Percentiles rank a stretch among this genome's conserved stretches.
These are phyloP conservation scores for Anas flavirostris DNA, from an alignment of 2,797 vertebrate species.

Conservation along the genomic window DNA sequence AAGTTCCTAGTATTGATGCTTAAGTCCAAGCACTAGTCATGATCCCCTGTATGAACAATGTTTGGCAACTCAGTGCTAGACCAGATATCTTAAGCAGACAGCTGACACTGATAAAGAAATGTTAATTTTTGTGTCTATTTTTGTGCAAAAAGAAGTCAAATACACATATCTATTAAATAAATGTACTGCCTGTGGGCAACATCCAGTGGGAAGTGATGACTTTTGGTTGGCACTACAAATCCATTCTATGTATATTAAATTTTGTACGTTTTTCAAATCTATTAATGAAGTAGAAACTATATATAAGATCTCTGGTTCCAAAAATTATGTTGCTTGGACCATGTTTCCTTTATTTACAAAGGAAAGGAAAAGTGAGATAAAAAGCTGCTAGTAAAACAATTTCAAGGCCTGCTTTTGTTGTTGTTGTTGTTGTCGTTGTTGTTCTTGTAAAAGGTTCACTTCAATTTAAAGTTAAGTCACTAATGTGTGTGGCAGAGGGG, in stretches of 20 bases:
- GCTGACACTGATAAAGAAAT: not conserved
- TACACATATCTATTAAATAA: not conserved
- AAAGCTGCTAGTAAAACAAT: slow-evolving; percentile 36
- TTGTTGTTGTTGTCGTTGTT: not conserved
- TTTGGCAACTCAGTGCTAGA: not conserved
- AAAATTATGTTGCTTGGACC: not conserved
- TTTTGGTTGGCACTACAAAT: not conserved
- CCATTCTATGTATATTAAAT: not conserved
- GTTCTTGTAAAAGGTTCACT: slow-evolving; percentile 7
- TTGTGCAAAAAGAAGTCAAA: not conserved
- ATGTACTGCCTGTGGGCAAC: not conserved
- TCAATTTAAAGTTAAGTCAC: slow-evolving; percentile 2
- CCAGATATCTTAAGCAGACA: not conserved
- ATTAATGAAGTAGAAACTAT: not conserved
- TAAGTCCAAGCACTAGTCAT: not conserved
- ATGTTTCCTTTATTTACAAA: not conserved
- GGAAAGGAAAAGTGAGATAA: slow-evolving; percentile 28
- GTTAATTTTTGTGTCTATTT: not conserved
- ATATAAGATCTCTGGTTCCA: not conserved
- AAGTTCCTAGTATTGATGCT: not conserved
- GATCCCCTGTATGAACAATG: not conserved
- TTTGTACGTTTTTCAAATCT: slow-evolving; percentile 5
- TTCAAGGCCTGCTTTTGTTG: slow-evolving; percentile 21
- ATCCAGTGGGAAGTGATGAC: not conserved
- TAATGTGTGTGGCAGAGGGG: slow-evolving; percentile 13